Evolutionary conservation across 2,113 vertebrate species (phyloP).

Genomic region (Nycticorax nycticorax): DNA sequence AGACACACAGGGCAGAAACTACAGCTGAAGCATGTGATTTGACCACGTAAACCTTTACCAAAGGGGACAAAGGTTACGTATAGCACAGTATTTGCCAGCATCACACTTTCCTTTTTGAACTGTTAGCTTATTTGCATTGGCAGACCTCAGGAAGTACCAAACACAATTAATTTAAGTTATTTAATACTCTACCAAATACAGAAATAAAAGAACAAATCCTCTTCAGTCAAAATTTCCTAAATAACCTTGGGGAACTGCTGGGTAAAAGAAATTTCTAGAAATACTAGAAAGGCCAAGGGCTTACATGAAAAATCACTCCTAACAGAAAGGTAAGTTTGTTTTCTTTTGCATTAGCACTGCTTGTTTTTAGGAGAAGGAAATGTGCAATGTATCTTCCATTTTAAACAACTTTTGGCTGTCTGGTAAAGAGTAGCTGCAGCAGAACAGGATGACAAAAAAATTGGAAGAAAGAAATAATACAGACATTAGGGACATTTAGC

Average conservation of each 20-base stretch:
- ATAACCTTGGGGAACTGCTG: background rate
- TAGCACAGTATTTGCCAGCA: background rate
- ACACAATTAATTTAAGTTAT: background rate
- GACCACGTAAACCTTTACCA: background rate
- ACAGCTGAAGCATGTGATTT: background rate
- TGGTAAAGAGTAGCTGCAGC: background rate
- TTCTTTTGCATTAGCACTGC: background rate
- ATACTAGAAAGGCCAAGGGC: background rate
- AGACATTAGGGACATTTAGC: background rate
- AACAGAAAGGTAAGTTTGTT: background rate
- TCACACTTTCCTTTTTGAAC: background rate
- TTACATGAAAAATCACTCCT: background rate
- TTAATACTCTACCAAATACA: background rate
- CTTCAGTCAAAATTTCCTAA: background rate
- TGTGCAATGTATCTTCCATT: rapidly evolving
- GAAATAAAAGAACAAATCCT: background rate
- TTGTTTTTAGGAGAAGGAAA: background rate
- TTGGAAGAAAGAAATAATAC: background rate
- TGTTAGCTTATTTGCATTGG: background rate
- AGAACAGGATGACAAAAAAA: background rate
- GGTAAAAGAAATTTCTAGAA: background rate
- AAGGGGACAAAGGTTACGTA: background rate
- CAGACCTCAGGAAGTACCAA: background rate
- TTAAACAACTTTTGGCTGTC: background rate
- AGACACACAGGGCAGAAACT: background rate